Evolutionary conservation across 1,140 invertebrate genomes (phyloP).

Genomic region (Pectinophora gossypiella): DNA sequence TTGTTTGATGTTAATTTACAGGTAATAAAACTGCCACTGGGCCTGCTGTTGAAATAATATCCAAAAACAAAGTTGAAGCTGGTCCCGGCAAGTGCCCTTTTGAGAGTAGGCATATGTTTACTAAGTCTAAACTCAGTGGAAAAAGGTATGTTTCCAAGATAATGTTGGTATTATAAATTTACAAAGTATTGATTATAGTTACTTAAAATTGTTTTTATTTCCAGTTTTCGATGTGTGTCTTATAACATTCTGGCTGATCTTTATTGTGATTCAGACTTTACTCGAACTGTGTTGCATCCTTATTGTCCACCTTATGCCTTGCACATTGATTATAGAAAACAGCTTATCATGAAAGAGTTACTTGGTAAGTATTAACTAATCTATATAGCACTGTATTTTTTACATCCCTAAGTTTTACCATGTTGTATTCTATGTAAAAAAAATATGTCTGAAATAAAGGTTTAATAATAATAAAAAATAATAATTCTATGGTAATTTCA

Average conservation of each 20-base stretch:
- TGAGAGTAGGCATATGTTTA: conserved; percentile 85
- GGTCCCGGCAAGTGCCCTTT: conserved; percentile 89
- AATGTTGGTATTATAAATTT: not conserved
- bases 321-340: conserved; percentile 90
- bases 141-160: conserved; percentile 33
- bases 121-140: conserved; percentile 72
- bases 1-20: conserved; percentile 27
- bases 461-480: no score
- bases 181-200: not conserved
- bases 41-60: conserved; percentile 76
- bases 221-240: conserved; percentile 86
- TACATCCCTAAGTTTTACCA: no score
- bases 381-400: no score
- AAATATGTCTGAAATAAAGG: no score
- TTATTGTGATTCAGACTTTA: conserved; percentile 89
- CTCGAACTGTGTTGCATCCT: conserved; percentile 82
- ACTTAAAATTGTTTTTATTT: conserved; percentile 31
- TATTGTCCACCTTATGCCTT: conserved; percentile 89
- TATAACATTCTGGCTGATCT: conserved; percentile 94
- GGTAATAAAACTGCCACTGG: conserved; percentile 75
- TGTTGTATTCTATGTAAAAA: no score
- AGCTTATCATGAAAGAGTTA: conserved; percentile 89
- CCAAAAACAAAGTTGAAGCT: conserved; percentile 77
- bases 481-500: no score
- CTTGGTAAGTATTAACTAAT: conserved; percentile 80